A percentile compares a stretch with the other conserved stretches of the same genome.
These are phyloP conservation scores for Liasis olivaceus DNA, from an alignment of 2,797 vertebrate species.

Conservation along the genomic window DNA sequence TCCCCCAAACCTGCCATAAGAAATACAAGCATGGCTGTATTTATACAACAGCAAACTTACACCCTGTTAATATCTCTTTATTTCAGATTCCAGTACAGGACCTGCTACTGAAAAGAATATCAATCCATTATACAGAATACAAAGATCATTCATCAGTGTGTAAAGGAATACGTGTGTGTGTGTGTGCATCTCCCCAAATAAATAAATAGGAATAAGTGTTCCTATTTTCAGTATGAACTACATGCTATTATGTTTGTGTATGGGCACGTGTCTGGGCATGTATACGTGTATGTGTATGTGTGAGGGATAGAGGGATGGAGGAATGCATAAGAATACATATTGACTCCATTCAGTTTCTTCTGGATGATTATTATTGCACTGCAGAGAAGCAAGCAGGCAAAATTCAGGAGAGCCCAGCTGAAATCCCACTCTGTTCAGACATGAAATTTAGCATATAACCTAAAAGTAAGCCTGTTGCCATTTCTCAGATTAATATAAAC, in stretches of 20 bases:
- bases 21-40: not conserved
- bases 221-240: not conserved
- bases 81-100: not conserved
- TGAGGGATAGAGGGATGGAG: too few relatives aligned
- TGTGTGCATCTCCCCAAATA: too few relatives aligned
- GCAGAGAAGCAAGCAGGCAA: not conserved
- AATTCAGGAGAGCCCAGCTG: not conserved
- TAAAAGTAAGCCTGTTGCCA: not conserved
- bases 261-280: too few relatives aligned
- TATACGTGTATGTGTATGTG: too few relatives aligned
- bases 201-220: too few relatives aligned
- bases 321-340: not conserved
- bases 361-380: not conserved
- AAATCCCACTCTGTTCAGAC: not conserved
- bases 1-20: not conserved
- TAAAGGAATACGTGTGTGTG: not conserved
- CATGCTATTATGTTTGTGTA: not conserved
- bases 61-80: not conserved
- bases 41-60: too few relatives aligned
- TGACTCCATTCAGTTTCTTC: not conserved
- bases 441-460: not conserved
- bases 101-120: not conserved
- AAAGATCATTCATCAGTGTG: not conserved
- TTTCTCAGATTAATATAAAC: not conserved
- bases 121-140: not conserved